Evolutionary conservation across 1,140 invertebrate genomes (phyloP), one percentile per base, ranked within the genome.

Genomic region (Drosophila pseudoobscura): DNA sequence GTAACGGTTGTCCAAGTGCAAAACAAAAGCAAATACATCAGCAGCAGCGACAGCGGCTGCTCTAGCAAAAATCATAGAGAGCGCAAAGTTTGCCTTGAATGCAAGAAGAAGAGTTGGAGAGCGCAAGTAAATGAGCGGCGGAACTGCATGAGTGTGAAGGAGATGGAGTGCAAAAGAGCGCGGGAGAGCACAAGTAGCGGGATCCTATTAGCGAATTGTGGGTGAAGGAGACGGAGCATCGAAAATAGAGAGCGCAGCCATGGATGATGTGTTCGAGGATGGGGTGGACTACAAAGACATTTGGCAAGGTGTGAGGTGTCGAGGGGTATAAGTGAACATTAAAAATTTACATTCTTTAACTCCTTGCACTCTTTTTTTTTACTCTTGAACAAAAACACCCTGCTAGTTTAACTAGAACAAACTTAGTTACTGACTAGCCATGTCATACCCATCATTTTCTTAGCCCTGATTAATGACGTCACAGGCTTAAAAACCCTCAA

Each of bases 41-140:
- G 41, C 55, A 69, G 46, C 43, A 22, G 29, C 49, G 51, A 22
- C 49, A 70, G 46, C 35, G 17, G 46, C 39, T 35, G 46, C 35
- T 13, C 35, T 39, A 39, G 46, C 54, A 46, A 66, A 75, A 75
- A 60, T 78, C 75, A 79, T 78, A 26, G 57, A 39, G 50, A 26
- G 54, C 62, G 66, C 45, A 69, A 80, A 80, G 73, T 71, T 59
- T 56, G 49, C 63, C 50, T 49, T 68, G 59, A 71, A 57, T 65
- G 61, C 35, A 4, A 24, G 44, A 47, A 55, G 3, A 56, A 44
- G 35, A 39, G 35, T 13, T 13, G 4, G 35, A 39, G 35, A 39
- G 35, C 11, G 35, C 35, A 39, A 39, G 35, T 39, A 39, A 39
- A 39, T 39, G 35, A 39, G 35, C 5, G 15, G 31, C 47, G 24